These are phyloP conservation scores for Acrocephalus arundinaceus DNA, from an alignment of 2,113 vertebrate genomes.

Conservation along the genomic window DNA sequence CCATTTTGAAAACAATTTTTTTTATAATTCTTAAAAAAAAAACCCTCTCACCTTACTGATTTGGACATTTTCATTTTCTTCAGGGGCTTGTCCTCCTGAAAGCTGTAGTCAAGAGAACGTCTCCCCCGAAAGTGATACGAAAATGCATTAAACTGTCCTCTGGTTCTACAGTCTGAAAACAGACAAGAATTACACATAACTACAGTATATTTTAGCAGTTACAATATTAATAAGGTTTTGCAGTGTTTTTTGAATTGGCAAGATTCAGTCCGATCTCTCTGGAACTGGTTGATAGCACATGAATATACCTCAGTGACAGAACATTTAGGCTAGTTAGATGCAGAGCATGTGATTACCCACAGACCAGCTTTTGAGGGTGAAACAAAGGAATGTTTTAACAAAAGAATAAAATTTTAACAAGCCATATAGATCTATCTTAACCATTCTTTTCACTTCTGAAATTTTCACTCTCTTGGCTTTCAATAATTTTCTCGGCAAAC, in stretches of 20 bases:
- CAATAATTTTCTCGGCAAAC: not conserved
- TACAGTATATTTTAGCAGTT: not conserved
- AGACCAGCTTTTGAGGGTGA: not conserved
- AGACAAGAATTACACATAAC: not conserved
- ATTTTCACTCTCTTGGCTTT: not conserved
- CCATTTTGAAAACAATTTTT: not conserved
- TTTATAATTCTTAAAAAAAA: not conserved
- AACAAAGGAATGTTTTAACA: not conserved
- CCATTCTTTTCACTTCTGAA: not conserved
- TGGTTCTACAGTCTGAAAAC: slow-evolving; percentile 90
- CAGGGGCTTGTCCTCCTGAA: slow-evolving; percentile 74
- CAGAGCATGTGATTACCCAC: not conserved
- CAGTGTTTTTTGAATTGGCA: not conserved
- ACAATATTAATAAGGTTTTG: not conserved
- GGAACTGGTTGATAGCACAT: not conserved
- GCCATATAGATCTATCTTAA: not conserved
- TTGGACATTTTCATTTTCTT: slow-evolving; percentile 28
- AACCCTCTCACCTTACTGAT: slow-evolving; percentile 51
- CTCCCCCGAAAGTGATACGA: slow-evolving; percentile 93
- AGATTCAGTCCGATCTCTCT: not conserved
- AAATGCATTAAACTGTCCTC: slow-evolving; percentile 94
- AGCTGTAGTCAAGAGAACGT: slow-evolving; percentile 90
- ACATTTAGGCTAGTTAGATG: not conserved
- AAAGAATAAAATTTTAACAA: not conserved
- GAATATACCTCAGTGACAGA: not conserved